Evolutionary conservation across 2,797 vertebrate genomes (phyloP).

Genomic region (Staurois parvus): DNA sequence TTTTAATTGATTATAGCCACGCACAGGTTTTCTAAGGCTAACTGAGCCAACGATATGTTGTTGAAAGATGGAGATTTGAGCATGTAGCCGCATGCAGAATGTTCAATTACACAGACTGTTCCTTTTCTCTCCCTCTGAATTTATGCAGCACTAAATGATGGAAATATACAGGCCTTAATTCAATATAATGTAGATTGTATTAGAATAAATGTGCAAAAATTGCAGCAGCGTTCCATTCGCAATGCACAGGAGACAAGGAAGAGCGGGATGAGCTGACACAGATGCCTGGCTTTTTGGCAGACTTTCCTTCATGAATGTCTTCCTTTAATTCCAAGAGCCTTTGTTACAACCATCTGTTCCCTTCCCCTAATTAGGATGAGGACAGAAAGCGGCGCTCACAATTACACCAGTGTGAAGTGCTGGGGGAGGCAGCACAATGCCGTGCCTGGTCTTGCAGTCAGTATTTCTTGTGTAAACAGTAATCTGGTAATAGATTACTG

Average conservation of each 20-base stretch:
- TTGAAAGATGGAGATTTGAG: conserved; percentile 17
- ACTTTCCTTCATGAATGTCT: conserved; percentile 62
- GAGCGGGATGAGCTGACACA: conserved; percentile 60
- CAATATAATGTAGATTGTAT: conserved; percentile 54
- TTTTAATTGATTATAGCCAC: neutral
- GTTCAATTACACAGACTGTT: conserved; percentile 6
- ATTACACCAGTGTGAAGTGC: conserved; percentile 59
- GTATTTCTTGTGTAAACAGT: conserved; percentile 59
- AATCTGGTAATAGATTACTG: conserved; percentile 63
- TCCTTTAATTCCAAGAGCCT: conserved; percentile 63
- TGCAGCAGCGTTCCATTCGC: conserved; percentile 23
- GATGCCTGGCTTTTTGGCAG: conserved; percentile 62
- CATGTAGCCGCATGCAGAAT: conserved; percentile 25
- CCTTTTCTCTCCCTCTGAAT: conserved; percentile 33
- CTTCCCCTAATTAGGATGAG: conserved; percentile 61
- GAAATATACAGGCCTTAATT: conserved; percentile 49
- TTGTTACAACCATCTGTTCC: conserved; percentile 63
- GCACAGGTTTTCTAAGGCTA: too few relatives aligned
- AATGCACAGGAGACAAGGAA: conserved; percentile 57
- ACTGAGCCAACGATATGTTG: neutral
- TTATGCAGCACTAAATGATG: conserved; percentile 34
- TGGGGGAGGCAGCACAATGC: conserved; percentile 53
- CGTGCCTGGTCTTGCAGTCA: conserved; percentile 55
- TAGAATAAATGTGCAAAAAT: conserved; percentile 55
- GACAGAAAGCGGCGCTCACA: conserved; percentile 57